These are phyloP conservation scores for Molorchus minor DNA, from an alignment of 2,888 invertebrate species.

Conservation along the genomic window DNA sequence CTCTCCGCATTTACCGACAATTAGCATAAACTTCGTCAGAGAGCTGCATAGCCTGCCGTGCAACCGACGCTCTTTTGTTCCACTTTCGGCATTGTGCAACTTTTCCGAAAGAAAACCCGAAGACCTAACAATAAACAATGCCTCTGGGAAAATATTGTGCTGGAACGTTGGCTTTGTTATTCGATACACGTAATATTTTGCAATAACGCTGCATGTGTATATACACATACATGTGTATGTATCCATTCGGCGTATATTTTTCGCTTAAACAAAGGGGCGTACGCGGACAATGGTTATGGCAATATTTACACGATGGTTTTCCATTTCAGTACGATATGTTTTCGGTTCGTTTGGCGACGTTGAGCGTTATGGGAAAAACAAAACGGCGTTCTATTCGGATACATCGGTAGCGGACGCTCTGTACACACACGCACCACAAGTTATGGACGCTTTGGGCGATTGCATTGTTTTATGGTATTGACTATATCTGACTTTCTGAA, in stretches of 20 bases:
- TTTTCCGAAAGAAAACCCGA: constrained; percentile 17
- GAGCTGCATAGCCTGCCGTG: background rate
- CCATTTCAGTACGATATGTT: constrained; percentile 22
- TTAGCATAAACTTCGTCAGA: background rate
- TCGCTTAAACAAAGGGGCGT: constrained; percentile 12
- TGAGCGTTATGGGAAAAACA: constrained; percentile 15
- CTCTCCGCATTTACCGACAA: constrained; percentile 6
- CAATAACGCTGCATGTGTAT: background rate
- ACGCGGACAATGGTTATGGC: constrained; percentile 4
- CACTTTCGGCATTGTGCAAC: background rate
- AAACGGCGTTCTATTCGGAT: constrained; percentile 2
- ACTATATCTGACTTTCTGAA: background rate
- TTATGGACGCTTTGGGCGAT: background rate
- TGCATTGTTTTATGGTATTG: background rate
- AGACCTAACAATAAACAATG: constrained; percentile 14
- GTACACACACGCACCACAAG: too few relatives aligned
- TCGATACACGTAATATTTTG: background rate
- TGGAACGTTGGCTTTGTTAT: background rate
- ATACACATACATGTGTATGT: too few relatives aligned
- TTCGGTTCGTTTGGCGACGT: constrained; percentile 20
- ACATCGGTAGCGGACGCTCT: background rate
- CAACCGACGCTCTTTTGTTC: background rate
- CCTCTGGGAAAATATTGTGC: background rate
- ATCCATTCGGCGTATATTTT: constrained; percentile 4
- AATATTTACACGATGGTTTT: constrained; percentile 24